phyloP scores from a whole-genome alignment of 1,140 invertebrate species.

The Drosophila parvula region DNA sequence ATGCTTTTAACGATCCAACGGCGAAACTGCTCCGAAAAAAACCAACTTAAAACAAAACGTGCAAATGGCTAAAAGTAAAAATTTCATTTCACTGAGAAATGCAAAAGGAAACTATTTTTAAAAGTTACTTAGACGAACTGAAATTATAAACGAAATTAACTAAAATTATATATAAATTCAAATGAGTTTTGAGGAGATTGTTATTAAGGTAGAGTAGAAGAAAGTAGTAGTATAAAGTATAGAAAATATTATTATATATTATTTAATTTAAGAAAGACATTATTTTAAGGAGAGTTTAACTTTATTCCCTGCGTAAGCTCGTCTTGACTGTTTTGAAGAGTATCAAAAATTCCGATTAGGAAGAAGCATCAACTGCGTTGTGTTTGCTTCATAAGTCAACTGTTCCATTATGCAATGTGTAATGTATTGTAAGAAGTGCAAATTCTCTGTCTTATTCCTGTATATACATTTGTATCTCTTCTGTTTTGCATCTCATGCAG shows the following conservation, averaged over 20 bases:
- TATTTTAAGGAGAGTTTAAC: background rate
- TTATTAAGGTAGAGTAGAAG: background rate
- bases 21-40: slow-evolving; percentile 13
- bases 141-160: background rate
- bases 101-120: background rate
- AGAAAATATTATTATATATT: too few relatives aligned
- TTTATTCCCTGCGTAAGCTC: background rate
- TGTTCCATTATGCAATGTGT: slow-evolving; percentile 27
- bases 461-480: slow-evolving; percentile 39
- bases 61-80: slow-evolving; percentile 9
- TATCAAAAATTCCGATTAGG: background rate
- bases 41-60: slow-evolving; percentile 14
- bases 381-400: slow-evolving; percentile 17
- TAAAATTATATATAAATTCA: background rate
- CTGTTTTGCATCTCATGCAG: slow-evolving; percentile 47
- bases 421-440: slow-evolving; percentile 31
- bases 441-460: background rate
- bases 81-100: background rate
- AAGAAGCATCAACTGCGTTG: background rate
- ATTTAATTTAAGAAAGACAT: too few relatives aligned
- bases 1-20: slow-evolving; percentile 64
- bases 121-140: background rate
- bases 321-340: background rate
- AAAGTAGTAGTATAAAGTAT: too few relatives aligned
- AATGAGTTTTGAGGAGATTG: background rate